Base-by-base conservation (phyloP, 1,140 invertebrate genomes). In the Achroia grisella region DNA sequence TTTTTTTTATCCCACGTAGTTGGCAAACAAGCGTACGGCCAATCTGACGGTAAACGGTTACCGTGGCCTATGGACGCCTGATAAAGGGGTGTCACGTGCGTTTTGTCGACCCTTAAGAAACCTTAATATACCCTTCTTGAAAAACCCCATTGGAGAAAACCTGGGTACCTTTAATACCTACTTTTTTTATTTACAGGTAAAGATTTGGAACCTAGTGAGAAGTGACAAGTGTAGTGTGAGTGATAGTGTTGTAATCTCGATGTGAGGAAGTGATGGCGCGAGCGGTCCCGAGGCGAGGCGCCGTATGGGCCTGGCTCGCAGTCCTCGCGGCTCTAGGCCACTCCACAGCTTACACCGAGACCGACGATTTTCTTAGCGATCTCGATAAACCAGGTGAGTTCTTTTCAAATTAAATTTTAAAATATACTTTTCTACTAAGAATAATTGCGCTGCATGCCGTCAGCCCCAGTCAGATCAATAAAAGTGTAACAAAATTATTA, bases 301-400 rank as follows among this genome's bases (percentile, higher is more conserved):
- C 40, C 30, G 36, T 48, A 37, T 71, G 67, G 69, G 71, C 69
- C 57, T 77, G 70, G 75, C 62, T 82, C 35, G 61, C 61, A 5
- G 59, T 71, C 30, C 58, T 82, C 33, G 65, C 56, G 11, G 63
- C 68, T 28, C 36, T 72, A 15, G 69, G 70, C 39, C 58, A 58
- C 8, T 70, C 69, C 8, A 68, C 59, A 36, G 78, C 74, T 8
- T 82, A 80, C 37, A 82, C 73, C 1, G 78, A 82, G 47, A 82
- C 78, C 5, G 78, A 82, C 39, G 78, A 82, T 15, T 82, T 82
- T 39, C 58, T 82, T 4, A 80, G 76, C 53, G 78, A 82, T 56
- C 62, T 82, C 34, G 75, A 82, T 65, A 82, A 82, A 46, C 78
- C 78, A 80, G 78, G 78, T 82, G 33, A 56, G 66, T 27, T 10